A percentile compares a stretch with the other conserved stretches of the same genome.
These are phyloP conservation scores for Platycnemis pennipes DNA, from an alignment of 2,888 invertebrate genomes.

Conservation along the genomic window DNA sequence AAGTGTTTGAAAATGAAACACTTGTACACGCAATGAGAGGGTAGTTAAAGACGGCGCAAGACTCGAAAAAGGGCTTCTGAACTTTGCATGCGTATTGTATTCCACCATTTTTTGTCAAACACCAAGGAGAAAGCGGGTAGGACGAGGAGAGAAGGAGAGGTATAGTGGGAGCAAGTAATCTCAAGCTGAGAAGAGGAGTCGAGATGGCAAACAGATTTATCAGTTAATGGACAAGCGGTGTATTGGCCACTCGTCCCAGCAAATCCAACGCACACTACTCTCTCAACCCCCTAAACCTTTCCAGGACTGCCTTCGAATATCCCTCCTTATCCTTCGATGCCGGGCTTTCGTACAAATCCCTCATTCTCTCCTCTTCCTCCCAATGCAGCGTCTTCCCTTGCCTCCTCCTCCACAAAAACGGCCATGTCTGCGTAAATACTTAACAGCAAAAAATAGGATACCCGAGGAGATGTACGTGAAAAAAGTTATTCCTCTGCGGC, in stretches of 20 bases:
- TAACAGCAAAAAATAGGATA: neutral
- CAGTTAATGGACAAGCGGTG: slow-evolving; percentile 67
- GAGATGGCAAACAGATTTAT: slow-evolving; percentile 67
- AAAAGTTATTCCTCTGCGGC: neutral
- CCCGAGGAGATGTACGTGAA: neutral
- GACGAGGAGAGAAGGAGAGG: neutral
- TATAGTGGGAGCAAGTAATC: slow-evolving; percentile 34
- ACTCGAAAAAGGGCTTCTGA: too few species aligned
- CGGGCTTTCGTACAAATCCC: slow-evolving; percentile 45
- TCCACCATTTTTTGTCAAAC: too few species aligned
- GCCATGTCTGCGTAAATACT: neutral
- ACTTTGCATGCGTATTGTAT: too few species aligned
- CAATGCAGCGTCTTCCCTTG: neutral
- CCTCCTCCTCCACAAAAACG: neutral
- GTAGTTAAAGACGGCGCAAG: too few species aligned
- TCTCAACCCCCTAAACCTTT: neutral
- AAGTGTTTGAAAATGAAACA: too few species aligned
- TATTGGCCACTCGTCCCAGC: slow-evolving; percentile 49
- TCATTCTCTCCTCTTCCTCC: neutral
- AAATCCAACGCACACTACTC: slow-evolving; percentile 1
- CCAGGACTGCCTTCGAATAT: slow-evolving; percentile 1
- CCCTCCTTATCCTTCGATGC: slow-evolving; percentile 47
- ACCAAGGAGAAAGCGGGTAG: neutral
- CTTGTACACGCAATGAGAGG: too few species aligned
- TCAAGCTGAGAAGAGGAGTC: slow-evolving; percentile 55